Base-by-base conservation (phyloP, 2,797 vertebrate genomes). In the Nannoperca obscura region DNA sequence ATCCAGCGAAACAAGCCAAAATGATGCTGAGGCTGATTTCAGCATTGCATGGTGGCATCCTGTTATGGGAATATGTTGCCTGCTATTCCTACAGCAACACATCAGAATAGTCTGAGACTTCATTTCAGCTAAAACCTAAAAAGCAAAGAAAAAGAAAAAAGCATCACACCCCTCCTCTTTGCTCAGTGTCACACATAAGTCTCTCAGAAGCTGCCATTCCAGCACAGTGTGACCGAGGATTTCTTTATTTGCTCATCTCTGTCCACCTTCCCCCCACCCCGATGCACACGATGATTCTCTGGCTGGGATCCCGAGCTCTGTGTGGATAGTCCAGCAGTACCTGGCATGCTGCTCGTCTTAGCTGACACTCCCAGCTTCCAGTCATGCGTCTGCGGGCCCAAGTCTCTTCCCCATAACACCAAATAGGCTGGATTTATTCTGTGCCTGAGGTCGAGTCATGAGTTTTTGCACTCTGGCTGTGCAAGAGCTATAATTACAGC, bases 401-500 rank as follows among this genome's bases (percentile, higher is more conserved):
- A 47, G 57, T 44, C 27, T 63, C 62, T 59, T 81, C 52, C 67
- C 34, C 42, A 27, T 44, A 73, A 70, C 74, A 86, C 85, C 83
- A 85, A 81, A 89, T 76, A 74, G 71, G 65, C 71, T 78, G 78
- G 62, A 53, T 80, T 78, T 77, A 75, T 82, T 78, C 73, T 64
- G 66, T 66, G 74, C 65, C 53, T 76, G 59, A 76, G 76, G 73
- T 83, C 32, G 40, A 89, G 66, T 64, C 74, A 83, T 10, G 60
- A 67, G 74, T 82, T 74, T 83, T 75, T 65, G 58, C 82, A 78
- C 85, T 78, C 70, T 67, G 78, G 70, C 50, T 60, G 58, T 70
- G 78, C 78, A 8, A 50, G 77, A 83, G 83, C 84, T 86, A 69
- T 91, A 91, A 91, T 91, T 92, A 87, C 57, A 76, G 81, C 19